Conservation (phyloP, 2,113 vertebrate genomes). For the Eclectus roratus region DNA sequence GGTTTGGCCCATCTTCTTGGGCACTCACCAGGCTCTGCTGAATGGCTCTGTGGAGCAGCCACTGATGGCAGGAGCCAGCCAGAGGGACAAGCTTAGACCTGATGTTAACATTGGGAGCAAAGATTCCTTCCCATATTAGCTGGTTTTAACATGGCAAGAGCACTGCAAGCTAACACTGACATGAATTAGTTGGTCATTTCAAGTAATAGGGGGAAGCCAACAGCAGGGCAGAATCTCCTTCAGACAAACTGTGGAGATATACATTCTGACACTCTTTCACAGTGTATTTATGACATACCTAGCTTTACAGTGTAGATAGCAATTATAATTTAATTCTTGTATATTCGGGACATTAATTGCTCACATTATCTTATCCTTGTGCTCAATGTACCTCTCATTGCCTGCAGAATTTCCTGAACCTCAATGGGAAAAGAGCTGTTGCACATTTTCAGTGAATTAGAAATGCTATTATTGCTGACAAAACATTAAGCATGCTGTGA, state of each 20-base stretch:
- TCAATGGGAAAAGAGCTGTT: conserved; percentile 10
- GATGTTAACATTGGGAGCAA: not conserved
- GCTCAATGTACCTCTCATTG: not conserved
- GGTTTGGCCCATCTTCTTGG: not conserved
- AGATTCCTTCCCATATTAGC: accelerated
- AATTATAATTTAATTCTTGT: not conserved
- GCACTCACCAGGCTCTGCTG: not conserved
- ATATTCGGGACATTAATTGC: conserved; percentile 2
- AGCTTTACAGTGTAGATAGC: not conserved
- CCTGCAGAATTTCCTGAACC: conserved; percentile 33
- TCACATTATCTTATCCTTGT: not conserved
- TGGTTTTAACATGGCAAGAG: not conserved
- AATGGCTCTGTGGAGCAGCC: not conserved
- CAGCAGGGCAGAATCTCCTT: not conserved
- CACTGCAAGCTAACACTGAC: not conserved
- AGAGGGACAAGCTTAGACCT: not conserved
- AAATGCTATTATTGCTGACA: conserved; percentile 22
- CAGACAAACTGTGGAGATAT: not conserved
- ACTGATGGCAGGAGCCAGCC: not conserved
- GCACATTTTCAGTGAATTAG: conserved; percentile 25
- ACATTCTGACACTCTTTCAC: not conserved
- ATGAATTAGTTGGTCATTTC: not conserved
- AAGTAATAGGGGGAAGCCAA: not conserved
- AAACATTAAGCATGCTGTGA: not conserved
- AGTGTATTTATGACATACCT: not conserved